Conservation (phyloP, 2,113 vertebrate genomes). For the Periophthalmodon schlosseri region DNA sequence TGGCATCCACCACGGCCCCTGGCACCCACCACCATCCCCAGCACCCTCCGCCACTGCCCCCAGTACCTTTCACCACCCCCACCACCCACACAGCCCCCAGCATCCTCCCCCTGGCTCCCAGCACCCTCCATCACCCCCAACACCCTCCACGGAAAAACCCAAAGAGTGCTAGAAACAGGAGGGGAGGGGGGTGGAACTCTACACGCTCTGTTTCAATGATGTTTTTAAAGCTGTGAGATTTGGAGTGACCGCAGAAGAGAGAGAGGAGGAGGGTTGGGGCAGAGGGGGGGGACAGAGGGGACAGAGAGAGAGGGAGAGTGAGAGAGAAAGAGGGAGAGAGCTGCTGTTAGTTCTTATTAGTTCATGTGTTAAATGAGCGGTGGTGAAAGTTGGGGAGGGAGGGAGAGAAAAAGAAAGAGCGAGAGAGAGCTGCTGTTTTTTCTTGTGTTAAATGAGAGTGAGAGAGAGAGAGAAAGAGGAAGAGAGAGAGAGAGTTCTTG, state of each 20-base stretch:
- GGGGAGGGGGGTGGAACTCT: constrained; percentile 68
- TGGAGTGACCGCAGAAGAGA: constrained; percentile 38
- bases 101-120: background rate
- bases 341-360: constrained; percentile 62
- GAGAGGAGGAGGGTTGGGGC: background rate
- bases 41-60: constrained; percentile 61
- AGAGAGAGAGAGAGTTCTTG: no score
- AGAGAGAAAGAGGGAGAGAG: background rate
- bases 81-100: background rate
- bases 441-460: constrained; percentile 57
- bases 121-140: constrained; percentile 60
- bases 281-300: background rate
- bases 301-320: no score
- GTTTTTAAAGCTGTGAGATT: constrained; percentile 78
- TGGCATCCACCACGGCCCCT: no score
- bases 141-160: constrained; percentile 56
- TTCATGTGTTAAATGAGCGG: constrained; percentile 66
- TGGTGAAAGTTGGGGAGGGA: constrained; percentile 47
- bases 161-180: constrained; percentile 54
- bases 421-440: background rate
- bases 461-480: background rate
- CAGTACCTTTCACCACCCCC: background rate
- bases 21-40: background rate
- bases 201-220: constrained; percentile 76
- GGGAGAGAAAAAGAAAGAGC: no score